Evolutionary conservation across 2,113 vertebrate species (phyloP), one percentile per base, ranked within the genome.

Genomic region (Nothobranchius furzeri): DNA sequence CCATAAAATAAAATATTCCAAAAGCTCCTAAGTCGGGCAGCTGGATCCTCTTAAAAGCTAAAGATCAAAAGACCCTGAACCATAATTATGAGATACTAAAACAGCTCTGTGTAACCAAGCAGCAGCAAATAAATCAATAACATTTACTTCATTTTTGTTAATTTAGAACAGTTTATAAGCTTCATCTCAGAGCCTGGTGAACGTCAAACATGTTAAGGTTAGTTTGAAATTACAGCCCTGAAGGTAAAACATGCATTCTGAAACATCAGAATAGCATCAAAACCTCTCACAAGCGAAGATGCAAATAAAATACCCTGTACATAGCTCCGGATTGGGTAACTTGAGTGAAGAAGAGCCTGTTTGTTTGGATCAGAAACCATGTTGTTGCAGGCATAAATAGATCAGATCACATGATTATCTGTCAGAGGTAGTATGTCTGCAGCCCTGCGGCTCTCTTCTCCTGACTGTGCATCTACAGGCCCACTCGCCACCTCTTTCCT

Each of bases 321-420:
- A 35, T 53, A 57, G 57, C 45, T 64, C 50, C 30, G 15, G 13
- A 9, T 59, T 63, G 70, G 59, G 30, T 45, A 9, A 37, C 54
- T 49, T 80, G 72, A 84, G 57, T 78, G 62, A 61, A 7, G 37
- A 15, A 45, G 65, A 17, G 42, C 46, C 11, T n/a, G 57, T 69
- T 54, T 42, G 57, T 64, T 49, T 76, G 80, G 76, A 62, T 68
- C 64, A 64, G 62, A 67, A 66, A 65, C 50, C 60, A 40, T 49
- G 58, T 60, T 61, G 66, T 57, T n/a, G 6, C 7, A 1, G 37
- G 64, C 65, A 73, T 75, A 91, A 91, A 91, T 88, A 92, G 73
- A 70, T 62, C 55, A 35, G 55, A 74, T 89, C 88, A 91, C 72
- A 57, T 90, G 88, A 90, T 70, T 66, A 11, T 11, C 49, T 43